Conservation (phyloP, 2,888 invertebrate species). For the Mactromeris polynyma region DNA sequence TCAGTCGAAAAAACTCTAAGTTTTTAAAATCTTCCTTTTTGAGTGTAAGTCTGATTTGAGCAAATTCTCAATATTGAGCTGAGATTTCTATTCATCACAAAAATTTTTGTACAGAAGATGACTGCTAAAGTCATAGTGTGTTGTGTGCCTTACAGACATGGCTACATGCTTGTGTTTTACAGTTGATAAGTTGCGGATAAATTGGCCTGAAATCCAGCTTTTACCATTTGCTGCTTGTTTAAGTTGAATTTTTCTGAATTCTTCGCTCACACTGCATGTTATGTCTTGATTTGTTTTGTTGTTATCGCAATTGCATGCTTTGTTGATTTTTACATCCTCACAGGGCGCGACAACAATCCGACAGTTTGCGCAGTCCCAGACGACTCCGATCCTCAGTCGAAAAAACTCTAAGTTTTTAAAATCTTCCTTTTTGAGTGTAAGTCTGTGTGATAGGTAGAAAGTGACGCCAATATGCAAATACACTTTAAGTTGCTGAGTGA, state of each 20-base stretch:
- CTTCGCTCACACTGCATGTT: not conserved
- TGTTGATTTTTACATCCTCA: conserved; percentile 68
- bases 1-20: conserved; percentile 85
- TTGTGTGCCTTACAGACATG: not conserved
- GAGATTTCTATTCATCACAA: too few species aligned
- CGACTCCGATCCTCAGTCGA: conserved; percentile 84
- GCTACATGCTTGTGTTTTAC: not conserved
- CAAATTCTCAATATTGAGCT: too few species aligned
- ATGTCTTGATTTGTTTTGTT: conserved; percentile 16
- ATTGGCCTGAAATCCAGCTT: not conserved
- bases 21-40: conserved; percentile 82
- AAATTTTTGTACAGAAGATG: not conserved
- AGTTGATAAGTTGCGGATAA: not conserved
- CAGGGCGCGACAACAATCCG: conserved; percentile 82
- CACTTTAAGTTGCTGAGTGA: conserved; percentile 30
- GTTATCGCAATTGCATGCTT: conserved; percentile 69
- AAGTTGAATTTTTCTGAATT: not conserved
- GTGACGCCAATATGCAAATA: conserved; percentile 27
- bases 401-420: conserved; percentile 85
- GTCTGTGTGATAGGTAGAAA: conserved; percentile 67
- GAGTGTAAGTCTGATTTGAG: conserved; percentile 84
- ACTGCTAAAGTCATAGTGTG: not conserved
- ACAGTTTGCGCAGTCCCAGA: conserved; percentile 79
- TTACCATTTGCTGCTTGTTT: not conserved
- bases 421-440: conserved; percentile 83